phyloP scores from a whole-genome alignment of 2,797 vertebrate genomes.

The Acanthurus leucopareius region DNA sequence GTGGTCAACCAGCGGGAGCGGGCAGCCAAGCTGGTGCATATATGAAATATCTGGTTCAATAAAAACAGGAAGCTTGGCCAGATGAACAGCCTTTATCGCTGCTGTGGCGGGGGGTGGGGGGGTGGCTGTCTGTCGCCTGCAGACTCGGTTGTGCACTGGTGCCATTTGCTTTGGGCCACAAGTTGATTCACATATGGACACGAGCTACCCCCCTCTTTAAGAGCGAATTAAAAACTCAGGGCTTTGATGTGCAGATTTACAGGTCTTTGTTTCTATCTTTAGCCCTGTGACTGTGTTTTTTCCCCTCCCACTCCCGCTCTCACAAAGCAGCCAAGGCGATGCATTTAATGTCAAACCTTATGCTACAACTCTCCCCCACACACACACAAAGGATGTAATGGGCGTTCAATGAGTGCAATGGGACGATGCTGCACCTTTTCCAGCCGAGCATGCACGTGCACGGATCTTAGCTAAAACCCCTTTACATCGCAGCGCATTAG shows the following conservation, averaged over 20 bases:
- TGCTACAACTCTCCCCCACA: constrained; percentile 24
- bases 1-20: background rate
- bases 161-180: constrained; percentile 57
- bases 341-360: constrained; percentile 43
- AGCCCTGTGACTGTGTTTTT: constrained; percentile 32
- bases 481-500: constrained; percentile 50
- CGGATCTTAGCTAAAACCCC: constrained; percentile 22
- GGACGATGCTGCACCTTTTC: constrained; percentile 19
- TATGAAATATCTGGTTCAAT: constrained; percentile 27
- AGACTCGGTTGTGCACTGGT: constrained; percentile 40
- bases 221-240: constrained; percentile 49
- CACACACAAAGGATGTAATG: too few relatives aligned
- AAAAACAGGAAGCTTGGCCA: constrained; percentile 25
- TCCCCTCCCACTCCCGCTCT: constrained; percentile 35
- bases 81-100: constrained; percentile 57
- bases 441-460: constrained; percentile 16
- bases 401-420: too few relatives aligned
- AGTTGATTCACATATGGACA: constrained; percentile 57
- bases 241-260: constrained; percentile 68
- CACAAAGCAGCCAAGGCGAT: constrained; percentile 25
- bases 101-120: too few relatives aligned
- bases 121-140: constrained; percentile 38
- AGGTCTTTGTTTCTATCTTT: constrained; percentile 62
- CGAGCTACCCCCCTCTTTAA: constrained; percentile 53
- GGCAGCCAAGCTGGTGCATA: constrained; percentile 2